These are phyloP conservation scores for Larimichthys polyactis DNA, from an alignment of 2,113 vertebrate species.

Conservation along the genomic window DNA sequence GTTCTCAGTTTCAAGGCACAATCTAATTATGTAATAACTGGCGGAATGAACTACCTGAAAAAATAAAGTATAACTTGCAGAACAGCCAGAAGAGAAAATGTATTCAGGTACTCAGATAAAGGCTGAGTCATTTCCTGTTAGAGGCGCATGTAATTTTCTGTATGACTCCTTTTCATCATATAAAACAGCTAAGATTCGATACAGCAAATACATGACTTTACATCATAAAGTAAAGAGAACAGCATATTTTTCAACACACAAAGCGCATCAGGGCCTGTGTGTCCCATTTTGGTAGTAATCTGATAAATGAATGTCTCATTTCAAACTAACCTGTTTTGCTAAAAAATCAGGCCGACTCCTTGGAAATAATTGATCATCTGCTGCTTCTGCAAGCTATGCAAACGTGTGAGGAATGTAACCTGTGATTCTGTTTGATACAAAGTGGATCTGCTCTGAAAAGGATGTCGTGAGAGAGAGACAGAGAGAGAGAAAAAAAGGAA, in stretches of 20 bases:
- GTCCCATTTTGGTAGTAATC: not conserved
- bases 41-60: not conserved
- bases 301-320: constrained; percentile 26
- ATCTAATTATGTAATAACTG: constrained; percentile 36
- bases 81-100: constrained; percentile 15
- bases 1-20: constrained; percentile 46
- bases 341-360: not conserved
- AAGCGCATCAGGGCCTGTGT: not conserved
- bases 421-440: constrained; percentile 32
- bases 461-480: constrained; percentile 16
- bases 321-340: constrained; percentile 18
- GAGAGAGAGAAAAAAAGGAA: constrained; percentile 17
- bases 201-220: not conserved
- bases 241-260: not conserved
- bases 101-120: constrained; percentile 26
- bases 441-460: constrained; percentile 32
- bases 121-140: constrained; percentile 1
- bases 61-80: constrained; percentile 25
- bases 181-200: not conserved
- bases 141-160: not conserved
- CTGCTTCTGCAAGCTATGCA: constrained; percentile 2
- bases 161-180: not conserved
- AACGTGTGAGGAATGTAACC: constrained; percentile 15
- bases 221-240: not conserved
- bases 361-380: constrained; percentile 12